Base-by-base conservation (phyloP, 1,140 invertebrate genomes). In the Aphidius gifuensis region DNA sequence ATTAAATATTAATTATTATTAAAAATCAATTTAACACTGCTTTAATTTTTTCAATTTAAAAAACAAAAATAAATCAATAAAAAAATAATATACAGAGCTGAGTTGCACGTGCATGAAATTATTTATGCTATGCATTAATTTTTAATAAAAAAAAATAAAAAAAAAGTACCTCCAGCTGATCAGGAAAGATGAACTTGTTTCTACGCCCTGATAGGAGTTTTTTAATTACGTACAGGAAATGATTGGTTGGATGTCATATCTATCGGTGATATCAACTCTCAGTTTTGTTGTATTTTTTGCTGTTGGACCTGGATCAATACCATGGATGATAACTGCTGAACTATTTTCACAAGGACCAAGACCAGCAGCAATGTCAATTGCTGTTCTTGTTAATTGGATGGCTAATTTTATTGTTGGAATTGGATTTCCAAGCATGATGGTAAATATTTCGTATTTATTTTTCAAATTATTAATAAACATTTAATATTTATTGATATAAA, bases 311-410 rank as follows among this genome's bases (percentile, higher is more conserved):
- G 93, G 96, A 53, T 96, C 96, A 38, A 99, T 99, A 73, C 97
- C 97, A 0, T 99, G 97, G 97, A 91, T 99, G 88, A 99, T 98
- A 73, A 98, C 96, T 7, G 94, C 96, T 45, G 97, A 99, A 80
- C 85, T 99, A 47, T 99, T 99, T 83, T 93, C 94, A 6, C 96
- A 99, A 81, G 95, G 94, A 47, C 94, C 97, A 11, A 84, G 97
- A 67, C 94, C 96, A 39, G 94, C 94, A 61, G 97, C 97, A 67
- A 98, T 98, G 91, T 96, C 95, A 67, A 94, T 99, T 68, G 94
- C 96, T 32, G 96, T 98, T 32, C 86, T 98, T 67, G 92, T 97
- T 81, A 99, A 99, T 85, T 99, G 97, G 97, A 87, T 95, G 75
- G 93, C 94, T 72, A 99, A 98, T 83, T 98, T 98, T 82, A 82